A percentile compares a stretch with the other conserved stretches of the same genome.
These are phyloP conservation scores for Chelonus insularis DNA, from an alignment of 1,140 invertebrate genomes.

Conservation along the genomic window DNA sequence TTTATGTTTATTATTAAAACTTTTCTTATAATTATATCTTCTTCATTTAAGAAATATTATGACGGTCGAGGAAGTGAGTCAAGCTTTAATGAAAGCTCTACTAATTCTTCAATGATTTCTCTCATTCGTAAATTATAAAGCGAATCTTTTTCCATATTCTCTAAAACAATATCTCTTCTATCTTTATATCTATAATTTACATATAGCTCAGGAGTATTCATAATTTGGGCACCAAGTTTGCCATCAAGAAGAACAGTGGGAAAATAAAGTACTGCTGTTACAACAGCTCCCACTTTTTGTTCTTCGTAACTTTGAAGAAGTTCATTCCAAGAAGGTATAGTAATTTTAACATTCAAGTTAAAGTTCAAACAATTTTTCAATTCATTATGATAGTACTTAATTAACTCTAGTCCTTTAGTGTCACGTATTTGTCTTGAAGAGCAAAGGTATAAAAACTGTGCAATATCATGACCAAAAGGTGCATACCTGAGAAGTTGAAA, in stretches of 20 bases:
- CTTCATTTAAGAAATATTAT: too few relatives aligned
- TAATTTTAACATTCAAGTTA: conserved; percentile 14
- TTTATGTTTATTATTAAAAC: not conserved
- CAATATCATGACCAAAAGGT: conserved; percentile 59
- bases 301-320: conserved; percentile 45
- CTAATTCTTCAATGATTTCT: conserved; percentile 45
- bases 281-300: conserved; percentile 43
- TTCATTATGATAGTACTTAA: conserved; percentile 49
- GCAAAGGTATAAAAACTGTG: conserved; percentile 50
- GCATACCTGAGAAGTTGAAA: conserved; percentile 63
- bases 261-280: conserved; percentile 43
- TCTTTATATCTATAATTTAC: conserved; percentile 38
- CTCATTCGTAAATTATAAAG: conserved; percentile 40
- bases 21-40: not conserved
- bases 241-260: conserved; percentile 48
- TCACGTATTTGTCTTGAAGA: conserved; percentile 42
- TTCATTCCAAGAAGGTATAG: conserved; percentile 43
- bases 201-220: conserved; percentile 37
- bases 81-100: conserved; percentile 33
- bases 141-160: conserved; percentile 38
- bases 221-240: conserved; percentile 27
- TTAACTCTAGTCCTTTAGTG: conserved; percentile 38
- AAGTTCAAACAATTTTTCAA: conserved; percentile 34
- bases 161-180: conserved; percentile 35
- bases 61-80: not conserved